Percentiles rank a stretch among this genome's conserved stretches.
Conservation (phyloP, 2,797 vertebrate genomes). For the Gymnoscopelus braueri region DNA sequence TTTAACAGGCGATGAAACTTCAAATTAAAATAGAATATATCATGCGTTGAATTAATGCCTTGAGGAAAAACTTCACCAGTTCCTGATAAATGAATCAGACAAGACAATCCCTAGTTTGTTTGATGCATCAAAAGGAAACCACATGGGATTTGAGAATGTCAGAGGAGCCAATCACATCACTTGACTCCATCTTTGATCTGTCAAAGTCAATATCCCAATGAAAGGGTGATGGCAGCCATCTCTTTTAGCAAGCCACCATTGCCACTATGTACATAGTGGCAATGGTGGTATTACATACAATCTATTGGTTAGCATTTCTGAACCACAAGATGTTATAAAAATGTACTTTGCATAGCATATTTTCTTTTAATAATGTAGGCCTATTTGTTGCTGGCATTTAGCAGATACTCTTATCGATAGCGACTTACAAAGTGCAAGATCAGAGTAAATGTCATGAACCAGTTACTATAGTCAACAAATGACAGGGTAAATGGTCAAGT, state of each 20-base stretch:
- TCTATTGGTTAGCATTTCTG: background rate
- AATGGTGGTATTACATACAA: background rate
- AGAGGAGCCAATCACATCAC: slow-evolving; percentile 33
- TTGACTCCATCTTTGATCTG: slow-evolving; percentile 37
- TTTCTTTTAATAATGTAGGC: no score
- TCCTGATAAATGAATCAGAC: slow-evolving; percentile 9
- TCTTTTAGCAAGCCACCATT: background rate
- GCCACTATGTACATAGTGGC: no score
- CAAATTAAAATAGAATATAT: background rate
- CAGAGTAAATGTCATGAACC: no score
- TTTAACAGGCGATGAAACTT: slow-evolving; percentile 15
- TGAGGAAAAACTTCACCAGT: background rate
- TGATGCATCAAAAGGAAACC: slow-evolving; percentile 25
- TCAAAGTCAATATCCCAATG: slow-evolving; percentile 18
- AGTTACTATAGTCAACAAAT: no score
- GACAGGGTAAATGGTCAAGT: no score
- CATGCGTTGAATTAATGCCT: background rate
- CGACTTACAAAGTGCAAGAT: no score
- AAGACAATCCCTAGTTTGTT: slow-evolving; percentile 19
- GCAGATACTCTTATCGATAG: no score
- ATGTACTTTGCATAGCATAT: no score
- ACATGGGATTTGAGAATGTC: slow-evolving; percentile 1
- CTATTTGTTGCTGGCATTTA: no score
- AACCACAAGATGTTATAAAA: background rate
- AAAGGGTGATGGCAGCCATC: slow-evolving; percentile 9